These are phyloP conservation scores for Hylia prasina DNA, from an alignment of 2,113 vertebrate species.

Conservation along the genomic window DNA sequence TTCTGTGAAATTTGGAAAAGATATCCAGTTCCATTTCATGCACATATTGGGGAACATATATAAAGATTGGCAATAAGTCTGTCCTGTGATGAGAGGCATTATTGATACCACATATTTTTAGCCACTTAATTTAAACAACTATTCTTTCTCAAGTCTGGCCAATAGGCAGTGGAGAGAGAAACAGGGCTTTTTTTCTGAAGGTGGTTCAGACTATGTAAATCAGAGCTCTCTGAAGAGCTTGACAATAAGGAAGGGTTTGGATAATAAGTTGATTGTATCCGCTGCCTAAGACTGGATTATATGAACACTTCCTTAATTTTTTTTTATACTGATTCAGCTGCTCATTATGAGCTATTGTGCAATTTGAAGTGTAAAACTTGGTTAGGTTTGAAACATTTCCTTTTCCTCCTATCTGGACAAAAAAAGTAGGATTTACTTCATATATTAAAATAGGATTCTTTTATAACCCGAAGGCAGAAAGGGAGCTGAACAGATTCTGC, in stretches of 20 bases:
- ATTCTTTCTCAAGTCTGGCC: not conserved
- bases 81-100: not conserved
- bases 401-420: not conserved
- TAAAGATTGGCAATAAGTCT: not conserved
- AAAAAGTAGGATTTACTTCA: constrained; percentile 20
- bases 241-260: not conserved
- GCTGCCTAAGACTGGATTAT: not conserved
- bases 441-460: constrained; percentile 16
- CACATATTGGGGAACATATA: not conserved
- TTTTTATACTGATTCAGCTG: not conserved
- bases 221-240: not conserved
- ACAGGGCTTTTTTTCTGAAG: rapidly evolving
- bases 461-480: constrained; percentile 7
- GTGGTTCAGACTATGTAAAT: not conserved
- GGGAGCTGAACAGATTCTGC: constrained; percentile 8
- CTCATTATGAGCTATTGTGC: constrained; percentile 18
- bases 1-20: not conserved
- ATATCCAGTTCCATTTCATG: not conserved
- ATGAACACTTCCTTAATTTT: not conserved
- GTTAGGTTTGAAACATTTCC: constrained; percentile 1
- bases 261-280: not conserved
- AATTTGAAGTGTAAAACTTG: constrained; percentile 5
- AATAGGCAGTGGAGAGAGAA: not conserved
- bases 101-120: not conserved
- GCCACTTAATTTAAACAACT: not conserved